Evolutionary conservation across 2,888 invertebrate species (phyloP), one percentile per base, ranked within the genome.

Genomic region (Peribatodes rhomboidaria): DNA sequence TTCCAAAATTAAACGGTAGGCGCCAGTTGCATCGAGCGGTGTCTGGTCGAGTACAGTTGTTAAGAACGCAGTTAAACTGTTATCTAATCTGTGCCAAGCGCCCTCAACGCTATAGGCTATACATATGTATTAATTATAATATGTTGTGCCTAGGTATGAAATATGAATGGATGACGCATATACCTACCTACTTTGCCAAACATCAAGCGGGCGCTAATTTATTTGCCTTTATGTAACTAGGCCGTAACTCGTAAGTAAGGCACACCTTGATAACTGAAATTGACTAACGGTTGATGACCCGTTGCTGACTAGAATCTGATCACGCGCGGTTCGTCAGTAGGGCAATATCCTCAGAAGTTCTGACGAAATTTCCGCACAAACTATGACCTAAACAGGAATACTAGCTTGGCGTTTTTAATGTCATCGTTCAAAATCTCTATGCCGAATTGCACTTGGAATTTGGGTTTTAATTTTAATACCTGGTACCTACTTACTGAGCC

Each of bases 261-360:
- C 50, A 8, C 20, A 37, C 35, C 50, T 50, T 50, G 35, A 50
- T 50, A 50, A 35, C 35, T 31, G 18, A 35, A 35, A 35, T 50
- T 37, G 20, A 7, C 13, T n/a, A 50, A 50, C 50, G 50, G 50
- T 35, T 35, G 50, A 20, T 20, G 50, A 20, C 35, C 50, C 35
- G 50, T 35, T 33, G 31, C 47, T 14, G 14, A 31, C 18, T 50
- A 35, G 50, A 65, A 46, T 52, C 49, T 35, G 35, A 50, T 7
- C 35, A 50, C 13, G 13, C 18, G 9, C 31, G 11, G 8, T 13
- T 33, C 16, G 33, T 13, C 9, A 20, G 35, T 35, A 16, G 16
- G 47, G 10, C 20, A 35, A 37, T 50, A 20, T 35, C 20, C 20
- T 35, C 13, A 37, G 18, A 50, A 20, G n/a, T 35, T 57, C 44